A percentile compares a stretch with the other conserved stretches of the same genome.
phyloP scores from a whole-genome alignment of 1,140 invertebrate species.

The Rhynchophorus ferrugineus region DNA sequence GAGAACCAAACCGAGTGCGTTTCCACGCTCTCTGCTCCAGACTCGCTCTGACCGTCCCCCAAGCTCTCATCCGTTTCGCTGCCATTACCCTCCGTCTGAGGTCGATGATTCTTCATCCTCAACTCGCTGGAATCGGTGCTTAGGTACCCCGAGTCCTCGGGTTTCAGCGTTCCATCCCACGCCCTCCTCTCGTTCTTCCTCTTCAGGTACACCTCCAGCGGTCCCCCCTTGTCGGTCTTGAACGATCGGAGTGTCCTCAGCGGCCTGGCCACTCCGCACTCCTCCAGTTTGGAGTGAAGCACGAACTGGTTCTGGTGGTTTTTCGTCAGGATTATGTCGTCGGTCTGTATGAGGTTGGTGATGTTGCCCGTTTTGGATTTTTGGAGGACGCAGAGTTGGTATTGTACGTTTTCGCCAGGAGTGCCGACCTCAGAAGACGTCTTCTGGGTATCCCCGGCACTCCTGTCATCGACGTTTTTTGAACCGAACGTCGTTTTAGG shows the following conservation, averaged over 20 bases:
- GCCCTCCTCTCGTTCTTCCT: constrained; percentile 6
- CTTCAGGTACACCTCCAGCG: constrained; percentile 1
- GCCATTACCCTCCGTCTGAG: constrained; percentile 43
- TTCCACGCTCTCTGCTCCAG: constrained; percentile 73
- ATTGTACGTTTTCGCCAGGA: constrained; percentile 28
- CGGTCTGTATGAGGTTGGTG: constrained; percentile 14
- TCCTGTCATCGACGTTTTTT: constrained; percentile 60
- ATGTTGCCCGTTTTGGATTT: constrained; percentile 19
- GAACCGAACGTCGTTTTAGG: constrained; percentile 44
- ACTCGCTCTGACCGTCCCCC: constrained; percentile 70
- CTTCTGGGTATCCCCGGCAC: constrained; percentile 40
- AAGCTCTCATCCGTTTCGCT: constrained; percentile 65
- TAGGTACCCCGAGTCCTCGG: constrained; percentile 65
- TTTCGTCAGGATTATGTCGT: constrained; percentile 20
- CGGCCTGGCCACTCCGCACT: background rate
- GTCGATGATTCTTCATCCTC: constrained; percentile 8
- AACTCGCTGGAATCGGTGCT: constrained; percentile 65
- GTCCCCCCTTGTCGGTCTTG: background rate
- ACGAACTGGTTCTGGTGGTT: constrained; percentile 15
- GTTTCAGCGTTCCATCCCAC: constrained; percentile 25
- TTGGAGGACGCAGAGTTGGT: constrained; percentile 18
- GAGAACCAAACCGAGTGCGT: constrained; percentile 69
- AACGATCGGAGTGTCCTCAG: background rate
- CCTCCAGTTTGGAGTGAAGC: constrained; percentile 9
- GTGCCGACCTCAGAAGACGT: constrained; percentile 25